Base-by-base conservation (phyloP, 2,113 vertebrate genomes). In the Semicossyphus pulcher region DNA sequence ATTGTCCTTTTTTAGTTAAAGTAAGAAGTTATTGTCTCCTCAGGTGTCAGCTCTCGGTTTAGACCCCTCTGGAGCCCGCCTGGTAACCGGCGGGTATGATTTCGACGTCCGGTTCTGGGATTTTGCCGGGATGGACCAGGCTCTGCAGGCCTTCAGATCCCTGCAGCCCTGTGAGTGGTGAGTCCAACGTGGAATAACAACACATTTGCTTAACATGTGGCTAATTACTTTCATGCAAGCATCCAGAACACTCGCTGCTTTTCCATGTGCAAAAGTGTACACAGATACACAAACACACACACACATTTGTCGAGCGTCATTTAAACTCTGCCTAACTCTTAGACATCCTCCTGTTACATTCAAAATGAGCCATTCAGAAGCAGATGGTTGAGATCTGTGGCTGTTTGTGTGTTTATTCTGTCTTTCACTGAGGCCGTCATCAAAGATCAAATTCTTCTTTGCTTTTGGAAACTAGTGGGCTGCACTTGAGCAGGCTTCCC, bases 151-250 rank as follows among this genome's bases (percentile, higher is more conserved):
- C 64, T 99, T 99, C 93, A 89, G 97, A 20, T 95, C 96, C 3
- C 91, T 99, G 32, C 96, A 98, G 80, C 97, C 98, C 7, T 99
- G 97, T 81, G 97, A 99, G 70, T 98, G 98, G 98, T 98, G 93
- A 83, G 95, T 81, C 21, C 1, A 32, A 59, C 18, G 42, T 60
- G 41, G 20, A 84, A 79, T 61, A 70, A 73, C 71, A 83, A 68
- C 76, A 80, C 75, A 86, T 60, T 86, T 89, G 69, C 60, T 63
- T 71, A 57, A 85, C 74, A 86, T 70, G 39, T 68, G 78, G 41
- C 41, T 72, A 73, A 81, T 78, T 84, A 52, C 61, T 58, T 76
- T 83, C 58, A 80, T 76, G 42, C 73, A 75, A 69, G 76, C 79
- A 73, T 75, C 59, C 61, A 77, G 28, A 29, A 45, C 71, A 75